phyloP scores from a whole-genome alignment of 2,797 vertebrate genomes.

The Perodicticus potto region DNA sequence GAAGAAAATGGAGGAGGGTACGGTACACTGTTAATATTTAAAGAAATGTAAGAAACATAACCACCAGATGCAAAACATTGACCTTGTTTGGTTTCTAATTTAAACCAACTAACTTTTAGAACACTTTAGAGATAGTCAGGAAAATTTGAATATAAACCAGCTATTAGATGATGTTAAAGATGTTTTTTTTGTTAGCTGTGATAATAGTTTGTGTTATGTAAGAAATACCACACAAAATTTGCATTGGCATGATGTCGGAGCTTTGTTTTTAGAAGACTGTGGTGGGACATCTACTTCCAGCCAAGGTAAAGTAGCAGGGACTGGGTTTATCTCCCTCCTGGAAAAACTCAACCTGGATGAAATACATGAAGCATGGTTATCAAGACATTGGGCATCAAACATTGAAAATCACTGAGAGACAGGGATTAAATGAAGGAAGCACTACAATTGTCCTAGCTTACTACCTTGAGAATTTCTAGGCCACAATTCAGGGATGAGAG shows the following conservation, averaged over 20 bases:
- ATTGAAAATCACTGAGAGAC: background rate
- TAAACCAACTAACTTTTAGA: background rate
- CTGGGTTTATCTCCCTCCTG: background rate
- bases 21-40: background rate
- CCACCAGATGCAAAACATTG: background rate
- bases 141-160: background rate
- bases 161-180: background rate
- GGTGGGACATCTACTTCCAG: background rate
- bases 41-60: background rate
- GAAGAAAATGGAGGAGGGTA: background rate
- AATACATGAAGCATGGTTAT: background rate
- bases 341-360: background rate
- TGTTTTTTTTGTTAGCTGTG: background rate
- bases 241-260: background rate
- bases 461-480: background rate
- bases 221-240: background rate
- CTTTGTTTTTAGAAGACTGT: background rate
- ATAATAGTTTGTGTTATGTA: conserved; percentile 18
- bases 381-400: background rate
- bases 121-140: background rate
- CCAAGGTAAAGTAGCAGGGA: background rate
- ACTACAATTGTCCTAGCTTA: background rate
- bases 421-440: background rate
- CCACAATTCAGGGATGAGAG: background rate
- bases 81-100: background rate